phyloP scores from a whole-genome alignment of 2,113 vertebrate species.

The Hippocampus abdominalis region DNA sequence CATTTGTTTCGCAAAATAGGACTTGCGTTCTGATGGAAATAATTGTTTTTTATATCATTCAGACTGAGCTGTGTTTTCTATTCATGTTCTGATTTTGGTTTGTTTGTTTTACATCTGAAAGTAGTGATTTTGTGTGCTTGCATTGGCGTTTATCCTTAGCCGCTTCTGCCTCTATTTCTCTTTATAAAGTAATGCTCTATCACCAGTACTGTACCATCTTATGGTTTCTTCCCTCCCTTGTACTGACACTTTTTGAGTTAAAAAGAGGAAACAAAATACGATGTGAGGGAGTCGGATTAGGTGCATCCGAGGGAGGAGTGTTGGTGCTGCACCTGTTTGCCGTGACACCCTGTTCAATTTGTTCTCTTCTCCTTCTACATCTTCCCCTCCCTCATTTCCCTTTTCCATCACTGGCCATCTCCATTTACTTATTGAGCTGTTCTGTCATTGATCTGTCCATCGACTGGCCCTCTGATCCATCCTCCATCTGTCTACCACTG shows the following conservation, averaged over 20 bases:
- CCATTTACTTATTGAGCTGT: slow-evolving; percentile 74
- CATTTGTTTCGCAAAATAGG: slow-evolving; percentile 49
- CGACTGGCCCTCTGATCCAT: slow-evolving; percentile 69
- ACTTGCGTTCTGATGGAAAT: slow-evolving; percentile 2
- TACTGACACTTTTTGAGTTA: neutral
- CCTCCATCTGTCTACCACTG: slow-evolving; percentile 70
- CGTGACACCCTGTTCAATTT: slow-evolving; percentile 61
- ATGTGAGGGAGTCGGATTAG: neutral
- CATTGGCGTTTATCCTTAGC: neutral
- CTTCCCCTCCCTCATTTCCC: slow-evolving; percentile 61
- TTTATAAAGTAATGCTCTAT: neutral
- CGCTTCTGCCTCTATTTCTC: neutral
- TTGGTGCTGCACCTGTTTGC: slow-evolving; percentile 50
- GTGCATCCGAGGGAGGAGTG: slow-evolving; percentile 21
- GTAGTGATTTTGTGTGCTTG: neutral
- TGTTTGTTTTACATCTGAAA: neutral
- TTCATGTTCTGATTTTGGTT: neutral
- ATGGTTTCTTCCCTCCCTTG: neutral
- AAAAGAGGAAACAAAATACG: neutral
- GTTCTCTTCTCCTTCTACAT: slow-evolving; percentile 53
- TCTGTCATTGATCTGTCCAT: slow-evolving; percentile 71
- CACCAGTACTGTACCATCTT: neutral
- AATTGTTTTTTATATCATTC: neutral
- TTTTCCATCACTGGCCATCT: slow-evolving; percentile 65
- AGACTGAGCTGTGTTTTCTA: neutral